Percentiles rank a stretch among this genome's conserved stretches.
Conservation (phyloP, 1,140 invertebrate species). For the Nilaparvata lugens region DNA sequence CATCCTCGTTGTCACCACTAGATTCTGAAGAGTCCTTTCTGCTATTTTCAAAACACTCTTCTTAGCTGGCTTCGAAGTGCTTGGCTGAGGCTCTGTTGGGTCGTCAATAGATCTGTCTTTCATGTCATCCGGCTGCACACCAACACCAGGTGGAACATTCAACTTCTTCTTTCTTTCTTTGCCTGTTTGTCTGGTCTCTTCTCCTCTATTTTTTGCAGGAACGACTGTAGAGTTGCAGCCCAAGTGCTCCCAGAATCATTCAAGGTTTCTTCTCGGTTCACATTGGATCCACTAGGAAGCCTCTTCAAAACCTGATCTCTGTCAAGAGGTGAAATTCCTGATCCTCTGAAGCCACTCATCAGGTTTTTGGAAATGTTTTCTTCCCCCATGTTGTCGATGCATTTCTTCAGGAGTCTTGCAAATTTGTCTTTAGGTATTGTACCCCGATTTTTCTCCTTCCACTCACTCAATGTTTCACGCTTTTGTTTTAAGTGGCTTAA, state of each 20-base stretch:
- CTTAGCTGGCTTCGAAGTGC: slow-evolving; percentile 2
- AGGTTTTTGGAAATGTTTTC: slow-evolving; percentile 18
- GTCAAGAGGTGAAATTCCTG: slow-evolving; percentile 15
- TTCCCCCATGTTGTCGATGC: slow-evolving; percentile 6
- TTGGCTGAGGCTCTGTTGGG: slow-evolving; percentile 8
- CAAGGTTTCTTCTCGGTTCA: slow-evolving; percentile 22
- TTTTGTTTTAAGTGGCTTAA: slow-evolving; percentile 35
- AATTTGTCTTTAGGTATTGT: slow-evolving; percentile 26
- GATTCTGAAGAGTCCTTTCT: slow-evolving; percentile 10
- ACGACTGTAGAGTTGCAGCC: background rate
- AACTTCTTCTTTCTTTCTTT: slow-evolving; percentile 8
- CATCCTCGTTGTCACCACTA: slow-evolving; percentile 2
- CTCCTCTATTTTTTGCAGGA: slow-evolving; percentile 2
- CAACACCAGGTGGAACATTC: slow-evolving; percentile 1
- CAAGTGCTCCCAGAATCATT: background rate
- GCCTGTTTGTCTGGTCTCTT: slow-evolving; percentile 3
- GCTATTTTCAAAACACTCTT: slow-evolving; percentile 4
- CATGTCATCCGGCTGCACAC: slow-evolving; percentile 5
- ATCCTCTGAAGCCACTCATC: slow-evolving; percentile 12
- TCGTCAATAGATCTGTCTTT: slow-evolving; percentile 3
- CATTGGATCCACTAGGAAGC: slow-evolving; percentile 22
- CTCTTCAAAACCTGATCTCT: slow-evolving; percentile 12
- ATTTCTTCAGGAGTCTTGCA: slow-evolving; percentile 23
- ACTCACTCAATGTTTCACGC: slow-evolving; percentile 31
- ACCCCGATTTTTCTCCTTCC: slow-evolving; percentile 22